Base-by-base conservation (phyloP, 2,888 invertebrate genomes). In the Himalopsyche japonica region DNA sequence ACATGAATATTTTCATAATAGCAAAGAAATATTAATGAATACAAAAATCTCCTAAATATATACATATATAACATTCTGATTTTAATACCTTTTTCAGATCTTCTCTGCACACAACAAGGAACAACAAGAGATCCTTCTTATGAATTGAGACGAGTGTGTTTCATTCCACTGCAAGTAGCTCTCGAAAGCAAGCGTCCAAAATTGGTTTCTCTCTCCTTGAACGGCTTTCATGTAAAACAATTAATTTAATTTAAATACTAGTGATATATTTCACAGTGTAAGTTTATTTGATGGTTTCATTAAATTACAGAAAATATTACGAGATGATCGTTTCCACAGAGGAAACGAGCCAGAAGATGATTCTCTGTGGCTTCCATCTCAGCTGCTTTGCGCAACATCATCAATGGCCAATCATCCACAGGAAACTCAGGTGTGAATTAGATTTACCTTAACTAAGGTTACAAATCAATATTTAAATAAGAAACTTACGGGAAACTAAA, bases 311-410 rank as follows among this genome's bases (percentile, higher is more conserved):
- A 96, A 96, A 94, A 94, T 98, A 88, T 94, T 98, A 34, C 94
- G 97, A 87, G 98, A 98, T 91, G 97, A 98, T 89, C 93, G 98
- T 84, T 98, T 98, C 89, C 97, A 98, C 89, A 95, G 97, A 24
- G 96, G 97, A 32, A 94, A 96, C 87, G 98, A 98, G 89, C 96
- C 97, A 0, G 98, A 98, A 91, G 97, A 97, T 89, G 98, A 98
- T 91, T 97, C 97, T 0, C 92, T 97, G 77, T 98, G 98, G 98
- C 93, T 98, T 89, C 98, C 98, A 6, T 96, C 97, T 2, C 98
- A 98, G 90, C 93, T 98, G 83, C 92, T 98, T 49, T 95, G 96
- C 87, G 95, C 98, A 1, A 96, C 98, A 82, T 95, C 96, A 30
- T 95, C 95, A 0, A 95, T 97, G 89, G 93, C 95, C 88, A 93